Evolutionary conservation across 2,113 vertebrate genomes (phyloP).

Genomic region (Daubentonia madagascariensis): DNA sequence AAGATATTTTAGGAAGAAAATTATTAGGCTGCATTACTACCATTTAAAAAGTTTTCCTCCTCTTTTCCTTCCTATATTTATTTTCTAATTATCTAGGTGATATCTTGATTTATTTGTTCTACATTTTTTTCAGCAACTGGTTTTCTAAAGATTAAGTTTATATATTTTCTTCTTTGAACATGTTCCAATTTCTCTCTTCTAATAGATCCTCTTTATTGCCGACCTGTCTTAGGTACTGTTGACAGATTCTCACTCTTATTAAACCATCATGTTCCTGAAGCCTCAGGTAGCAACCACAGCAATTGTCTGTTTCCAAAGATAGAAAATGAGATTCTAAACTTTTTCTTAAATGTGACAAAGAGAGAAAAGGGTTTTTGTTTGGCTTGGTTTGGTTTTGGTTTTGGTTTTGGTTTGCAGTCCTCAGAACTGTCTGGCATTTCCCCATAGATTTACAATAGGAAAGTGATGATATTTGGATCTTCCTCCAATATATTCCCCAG

Average conservation of each 20-base stretch:
- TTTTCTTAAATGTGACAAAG: neutral
- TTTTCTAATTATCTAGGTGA: conserved; percentile 8
- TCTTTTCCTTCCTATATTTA: neutral
- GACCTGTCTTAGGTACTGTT: neutral
- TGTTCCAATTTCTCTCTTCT: conserved; percentile 22
- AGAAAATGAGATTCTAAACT: neutral
- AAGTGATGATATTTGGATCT: neutral
- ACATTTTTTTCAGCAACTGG: neutral
- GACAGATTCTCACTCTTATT: conserved; percentile 1
- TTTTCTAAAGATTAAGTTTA: conserved; percentile 48
- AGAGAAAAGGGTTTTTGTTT: neutral
- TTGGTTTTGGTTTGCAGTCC: neutral
- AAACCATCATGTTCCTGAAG: neutral
- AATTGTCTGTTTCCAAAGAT: neutral
- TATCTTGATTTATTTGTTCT: neutral
- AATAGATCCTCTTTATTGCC: neutral
- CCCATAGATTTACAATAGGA: conserved; percentile 5
- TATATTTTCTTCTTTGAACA: conserved; percentile 11
- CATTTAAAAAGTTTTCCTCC: accelerated
- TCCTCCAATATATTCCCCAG: neutral
- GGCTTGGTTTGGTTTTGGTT: too few relatives aligned
- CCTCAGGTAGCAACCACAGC: neutral
- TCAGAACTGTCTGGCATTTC: neutral
- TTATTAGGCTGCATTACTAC: neutral
- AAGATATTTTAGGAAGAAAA: neutral